Base-by-base conservation (phyloP, 2,113 vertebrate genomes). In the Tursiops truncatus region DNA sequence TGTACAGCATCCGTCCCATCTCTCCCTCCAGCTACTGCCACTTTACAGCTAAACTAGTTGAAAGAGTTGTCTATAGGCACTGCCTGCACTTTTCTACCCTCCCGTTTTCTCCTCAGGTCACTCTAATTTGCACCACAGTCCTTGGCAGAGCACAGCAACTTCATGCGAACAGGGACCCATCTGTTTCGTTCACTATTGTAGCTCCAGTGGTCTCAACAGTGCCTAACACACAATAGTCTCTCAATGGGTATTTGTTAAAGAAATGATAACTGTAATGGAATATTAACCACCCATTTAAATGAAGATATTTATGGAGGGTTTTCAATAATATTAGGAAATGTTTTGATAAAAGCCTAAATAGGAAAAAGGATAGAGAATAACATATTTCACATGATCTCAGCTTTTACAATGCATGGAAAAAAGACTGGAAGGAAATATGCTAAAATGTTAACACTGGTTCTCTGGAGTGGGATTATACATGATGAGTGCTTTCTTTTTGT, bases 221-320 rank as follows among this genome's bases (percentile, higher is more conserved):
- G 18, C 21, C 31, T 62, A 25, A 68, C 26, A 23, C n/a, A 31
- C 58, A 58, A 25, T 9, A 33, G 41, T 20, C 73, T 62, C 65
- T 96, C 73, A 86, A n/a, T 26, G 81, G 73, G n/a, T 77, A 65
- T 47, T 94, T 94, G 44, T 62, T 67, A 53, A 76, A 77, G n/a
- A 89, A 93, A 86, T 62, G 26, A 79, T 88, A 31, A 41, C 38
- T 26, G 2, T 6, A 80, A n/a, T 63, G 14, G 26, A 73, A 41
- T 80, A 90, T 74, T 87, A 87, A 63, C 15, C 4, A 70, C 13
- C 6, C 10, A 76, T 76, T 93, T 65, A 65, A 76, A 65, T 93
- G 12, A 79, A 73, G 36, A 74, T 68, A 12, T 56, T 68, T 89
- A 80, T 68, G 60, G 89, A 87, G 2, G 82, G 4, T 60, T 86